Conservation (phyloP, 2,113 vertebrate species). For the Phasianus colchicus region DNA sequence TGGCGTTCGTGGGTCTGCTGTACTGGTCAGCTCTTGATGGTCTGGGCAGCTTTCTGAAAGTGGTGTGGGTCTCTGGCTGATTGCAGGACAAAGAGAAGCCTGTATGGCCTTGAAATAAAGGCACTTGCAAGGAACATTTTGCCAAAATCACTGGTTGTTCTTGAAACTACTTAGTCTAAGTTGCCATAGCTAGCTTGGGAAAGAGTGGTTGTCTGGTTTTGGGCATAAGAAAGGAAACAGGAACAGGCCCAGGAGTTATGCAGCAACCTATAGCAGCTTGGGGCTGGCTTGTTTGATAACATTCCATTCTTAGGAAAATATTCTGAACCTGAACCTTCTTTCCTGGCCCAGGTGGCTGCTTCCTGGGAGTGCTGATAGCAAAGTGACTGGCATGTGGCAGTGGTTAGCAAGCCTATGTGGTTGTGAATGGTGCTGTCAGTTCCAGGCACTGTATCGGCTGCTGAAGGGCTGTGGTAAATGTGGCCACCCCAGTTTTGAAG, state of each 20-base stretch:
- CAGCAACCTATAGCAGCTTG: not conserved
- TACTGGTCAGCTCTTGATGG: not conserved
- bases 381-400: not conserved
- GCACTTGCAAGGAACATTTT: not conserved
- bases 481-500: not conserved
- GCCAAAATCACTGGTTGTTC: not conserved
- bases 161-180: not conserved
- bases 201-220: not conserved
- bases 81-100: not conserved
- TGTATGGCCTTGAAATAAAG: not conserved
- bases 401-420: not conserved
- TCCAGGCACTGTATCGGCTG: not conserved
- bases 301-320: not conserved
- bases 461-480: not conserved
- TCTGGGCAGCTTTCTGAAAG: not conserved
- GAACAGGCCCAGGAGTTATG: too few species aligned
- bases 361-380: rapidly evolving
- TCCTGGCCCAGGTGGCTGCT: not conserved
- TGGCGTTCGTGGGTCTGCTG: not conserved
- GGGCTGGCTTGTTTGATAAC: not conserved
- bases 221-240: not conserved
- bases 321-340: not conserved
- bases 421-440: not conserved
- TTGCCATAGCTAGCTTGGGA: not conserved
- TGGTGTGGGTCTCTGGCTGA: not conserved